phyloP scores from a whole-genome alignment of 2,797 vertebrate genomes.

The Eleutherodactylus coqui region DNA sequence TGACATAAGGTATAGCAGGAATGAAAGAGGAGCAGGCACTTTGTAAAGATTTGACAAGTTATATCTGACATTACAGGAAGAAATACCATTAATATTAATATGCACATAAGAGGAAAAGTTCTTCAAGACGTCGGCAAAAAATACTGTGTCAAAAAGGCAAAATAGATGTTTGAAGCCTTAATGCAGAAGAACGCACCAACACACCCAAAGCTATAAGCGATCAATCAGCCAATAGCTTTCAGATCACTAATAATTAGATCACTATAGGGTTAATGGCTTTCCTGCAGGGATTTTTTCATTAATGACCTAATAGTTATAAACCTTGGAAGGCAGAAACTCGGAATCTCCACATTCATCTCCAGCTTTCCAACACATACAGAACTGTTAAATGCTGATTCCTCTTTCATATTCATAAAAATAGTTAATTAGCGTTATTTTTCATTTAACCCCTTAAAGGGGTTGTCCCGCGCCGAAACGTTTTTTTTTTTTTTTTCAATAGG shows the following conservation, averaged over 20 bases:
- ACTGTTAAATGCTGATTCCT: neutral
- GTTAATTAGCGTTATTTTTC: neutral
- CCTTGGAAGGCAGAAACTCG: neutral
- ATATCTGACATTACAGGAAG: conserved; percentile 59
- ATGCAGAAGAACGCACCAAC: conserved; percentile 25
- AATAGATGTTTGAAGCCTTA: conserved; percentile 59
- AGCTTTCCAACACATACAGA: neutral
- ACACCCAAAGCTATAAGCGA: conserved; percentile 42
- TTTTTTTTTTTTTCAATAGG: too few species aligned
- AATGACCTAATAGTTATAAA: neutral
- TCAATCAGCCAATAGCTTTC: conserved; percentile 13
- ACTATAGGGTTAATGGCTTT: neutral
- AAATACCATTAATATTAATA: conserved; percentile 60
- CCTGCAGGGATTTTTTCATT: neutral
- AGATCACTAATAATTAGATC: neutral
- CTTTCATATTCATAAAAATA: neutral
- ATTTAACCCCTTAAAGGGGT: too few species aligned
- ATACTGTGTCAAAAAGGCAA: conserved; percentile 42
- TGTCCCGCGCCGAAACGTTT: too few species aligned
- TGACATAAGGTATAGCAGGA: conserved; percentile 34
- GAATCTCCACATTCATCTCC: neutral
- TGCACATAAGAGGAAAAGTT: conserved; percentile 51
- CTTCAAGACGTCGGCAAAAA: conserved; percentile 54
- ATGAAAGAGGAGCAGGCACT: conserved; percentile 41
- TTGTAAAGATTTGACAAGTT: conserved; percentile 48